A percentile compares a stretch with the other conserved stretches of the same genome.
Conservation (phyloP, 1,140 invertebrate species). For the Drosophila varians region DNA sequence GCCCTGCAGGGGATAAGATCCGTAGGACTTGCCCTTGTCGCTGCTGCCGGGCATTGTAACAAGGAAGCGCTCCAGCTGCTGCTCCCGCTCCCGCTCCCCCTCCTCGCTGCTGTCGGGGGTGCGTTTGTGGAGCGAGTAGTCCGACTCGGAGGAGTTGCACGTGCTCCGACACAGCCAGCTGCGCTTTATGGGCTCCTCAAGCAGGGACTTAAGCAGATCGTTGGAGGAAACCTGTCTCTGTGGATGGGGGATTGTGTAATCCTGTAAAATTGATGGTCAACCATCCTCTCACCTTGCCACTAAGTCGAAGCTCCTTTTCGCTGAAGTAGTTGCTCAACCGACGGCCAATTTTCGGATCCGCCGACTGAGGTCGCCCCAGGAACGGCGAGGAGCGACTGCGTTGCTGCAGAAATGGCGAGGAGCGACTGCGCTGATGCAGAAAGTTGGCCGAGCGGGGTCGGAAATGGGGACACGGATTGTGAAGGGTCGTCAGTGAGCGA, state of each 20-base stretch:
- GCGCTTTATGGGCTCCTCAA: constrained; percentile 78
- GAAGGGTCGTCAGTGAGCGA: constrained; percentile 63
- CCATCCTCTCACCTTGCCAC: constrained; percentile 33
- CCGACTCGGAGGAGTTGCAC: constrained; percentile 74
- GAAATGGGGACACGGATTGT: constrained; percentile 49
- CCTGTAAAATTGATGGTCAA: background rate
- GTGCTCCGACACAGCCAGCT: constrained; percentile 73
- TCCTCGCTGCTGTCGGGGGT: constrained; percentile 54
- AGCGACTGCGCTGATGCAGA: constrained; percentile 69
- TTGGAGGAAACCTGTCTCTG: constrained; percentile 72
- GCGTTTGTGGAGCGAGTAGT: constrained; percentile 50
- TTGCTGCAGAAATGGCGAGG: constrained; percentile 72
- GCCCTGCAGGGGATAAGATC: constrained; percentile 33
- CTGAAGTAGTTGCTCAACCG: constrained; percentile 48
- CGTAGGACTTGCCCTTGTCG: constrained; percentile 45
- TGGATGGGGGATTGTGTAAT: background rate
- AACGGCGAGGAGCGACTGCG: constrained; percentile 73
- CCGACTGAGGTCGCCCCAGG: constrained; percentile 73
- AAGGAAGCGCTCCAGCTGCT: constrained; percentile 57
- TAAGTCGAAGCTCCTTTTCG: constrained; percentile 53
- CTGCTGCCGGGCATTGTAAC: constrained; percentile 45
- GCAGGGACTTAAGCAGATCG: constrained; percentile 69
- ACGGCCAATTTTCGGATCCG: constrained; percentile 72
- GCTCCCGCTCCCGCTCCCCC: constrained; percentile 41
- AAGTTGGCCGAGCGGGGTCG: constrained; percentile 76